Conservation (phyloP, 2,113 vertebrate species). For the Thunnus maccoyii region DNA sequence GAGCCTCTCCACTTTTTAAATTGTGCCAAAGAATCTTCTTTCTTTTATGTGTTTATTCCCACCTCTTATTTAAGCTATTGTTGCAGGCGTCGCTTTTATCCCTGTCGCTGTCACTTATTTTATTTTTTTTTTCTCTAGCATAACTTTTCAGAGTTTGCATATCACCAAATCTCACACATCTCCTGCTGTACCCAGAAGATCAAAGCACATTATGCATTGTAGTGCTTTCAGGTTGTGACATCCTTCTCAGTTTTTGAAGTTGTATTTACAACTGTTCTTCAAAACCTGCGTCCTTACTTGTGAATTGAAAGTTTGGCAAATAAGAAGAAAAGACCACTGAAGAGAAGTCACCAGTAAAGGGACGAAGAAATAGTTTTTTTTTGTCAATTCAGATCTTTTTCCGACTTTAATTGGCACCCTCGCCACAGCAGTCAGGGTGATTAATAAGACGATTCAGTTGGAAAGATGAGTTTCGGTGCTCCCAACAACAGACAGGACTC, state of each 20-base stretch:
- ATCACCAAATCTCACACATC: slow-evolving; percentile 63
- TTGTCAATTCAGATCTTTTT: slow-evolving; percentile 69
- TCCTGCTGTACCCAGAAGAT: slow-evolving; percentile 43
- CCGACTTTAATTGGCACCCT: slow-evolving; percentile 73
- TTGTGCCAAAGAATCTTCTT: slow-evolving; percentile 41
- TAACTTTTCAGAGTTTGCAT: slow-evolving; percentile 66
- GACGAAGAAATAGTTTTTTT: not conserved
- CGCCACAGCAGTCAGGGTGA: slow-evolving; percentile 49
- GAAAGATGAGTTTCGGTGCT: slow-evolving; percentile 70
- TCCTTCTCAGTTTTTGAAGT: slow-evolving; percentile 54
- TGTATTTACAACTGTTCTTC: slow-evolving; percentile 45
- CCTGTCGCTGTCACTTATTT: slow-evolving; percentile 65
- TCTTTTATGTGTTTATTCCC: slow-evolving; percentile 64
- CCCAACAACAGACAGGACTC: slow-evolving; percentile 61
- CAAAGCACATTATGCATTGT: slow-evolving; percentile 66
- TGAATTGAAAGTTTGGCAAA: slow-evolving; percentile 48
- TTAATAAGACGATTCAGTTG: slow-evolving; percentile 68
- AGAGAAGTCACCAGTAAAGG: slow-evolving; percentile 21
- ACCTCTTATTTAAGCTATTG: slow-evolving; percentile 63
- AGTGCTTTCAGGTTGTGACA: slow-evolving; percentile 57
- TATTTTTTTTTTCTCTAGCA: slow-evolving; percentile 52
- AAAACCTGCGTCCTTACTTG: slow-evolving; percentile 11
- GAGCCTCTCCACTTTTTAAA: slow-evolving; percentile 50
- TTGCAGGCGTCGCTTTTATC: slow-evolving; percentile 75
- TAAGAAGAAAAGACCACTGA: slow-evolving; percentile 22